Percentiles rank a stretch among this genome's conserved stretches.
These are phyloP conservation scores for Montipora foliosa DNA, from an alignment of 64 coral and sea anemone species.

Conservation along the genomic window DNA sequence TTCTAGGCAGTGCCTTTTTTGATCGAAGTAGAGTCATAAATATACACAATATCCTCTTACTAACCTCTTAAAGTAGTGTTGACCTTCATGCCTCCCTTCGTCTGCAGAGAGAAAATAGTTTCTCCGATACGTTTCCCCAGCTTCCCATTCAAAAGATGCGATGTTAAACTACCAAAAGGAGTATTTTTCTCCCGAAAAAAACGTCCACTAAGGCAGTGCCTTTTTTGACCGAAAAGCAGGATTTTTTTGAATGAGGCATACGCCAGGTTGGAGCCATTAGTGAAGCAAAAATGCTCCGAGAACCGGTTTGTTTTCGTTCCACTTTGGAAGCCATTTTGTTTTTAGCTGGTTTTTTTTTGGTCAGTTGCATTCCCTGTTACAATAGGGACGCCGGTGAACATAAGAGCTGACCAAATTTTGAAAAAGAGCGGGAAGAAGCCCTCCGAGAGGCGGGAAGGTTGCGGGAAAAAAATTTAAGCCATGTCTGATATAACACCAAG, in stretches of 20 bases:
- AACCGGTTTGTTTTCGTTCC: background rate
- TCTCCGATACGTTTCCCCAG: background rate
- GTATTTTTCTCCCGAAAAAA: background rate
- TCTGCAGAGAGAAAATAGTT: background rate
- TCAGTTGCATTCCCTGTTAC: background rate
- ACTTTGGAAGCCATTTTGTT: background rate
- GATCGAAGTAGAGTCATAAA: background rate
- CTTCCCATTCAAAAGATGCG: background rate
- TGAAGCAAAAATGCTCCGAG: background rate
- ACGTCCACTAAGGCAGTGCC: background rate
- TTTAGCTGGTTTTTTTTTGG: background rate
- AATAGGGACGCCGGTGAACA: background rate
- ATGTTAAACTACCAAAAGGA: background rate
- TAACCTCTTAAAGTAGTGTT: background rate
- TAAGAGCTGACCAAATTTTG: background rate
- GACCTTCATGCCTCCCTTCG: background rate
- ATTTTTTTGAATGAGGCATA: background rate
- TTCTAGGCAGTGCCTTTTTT: background rate
- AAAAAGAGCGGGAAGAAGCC: background rate
- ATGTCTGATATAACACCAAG: background rate
- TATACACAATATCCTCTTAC: background rate
- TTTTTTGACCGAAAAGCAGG: background rate
- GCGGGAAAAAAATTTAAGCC: too few relatives aligned
- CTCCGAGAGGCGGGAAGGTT: too few relatives aligned
- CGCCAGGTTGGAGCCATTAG: background rate